Conservation (phyloP, 2,888 invertebrate genomes). For the Tuberolachnus salignus region DNA sequence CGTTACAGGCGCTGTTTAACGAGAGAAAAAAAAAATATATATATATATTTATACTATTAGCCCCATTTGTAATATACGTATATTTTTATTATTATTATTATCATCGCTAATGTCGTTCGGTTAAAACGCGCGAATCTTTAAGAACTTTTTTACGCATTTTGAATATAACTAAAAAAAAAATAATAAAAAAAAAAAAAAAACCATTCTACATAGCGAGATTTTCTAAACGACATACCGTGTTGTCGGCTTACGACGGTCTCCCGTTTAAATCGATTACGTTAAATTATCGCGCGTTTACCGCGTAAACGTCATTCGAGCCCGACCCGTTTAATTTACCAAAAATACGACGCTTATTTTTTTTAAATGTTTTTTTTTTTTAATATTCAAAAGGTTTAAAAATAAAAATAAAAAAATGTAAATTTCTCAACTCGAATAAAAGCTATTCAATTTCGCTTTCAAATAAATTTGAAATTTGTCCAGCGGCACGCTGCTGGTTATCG, state of each 20-base stretch:
- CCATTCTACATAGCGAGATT: conserved; percentile 22
- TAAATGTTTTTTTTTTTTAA: no score
- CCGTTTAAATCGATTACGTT: background rate
- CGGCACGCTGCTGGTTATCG: no score
- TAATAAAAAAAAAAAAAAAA: no score
- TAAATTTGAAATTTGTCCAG: no score
- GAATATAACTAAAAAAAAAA: no score
- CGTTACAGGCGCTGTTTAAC: conserved; percentile 31
- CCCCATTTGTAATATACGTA: background rate
- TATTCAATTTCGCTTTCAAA: no score
- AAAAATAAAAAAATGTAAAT: no score
- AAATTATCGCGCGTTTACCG: background rate
- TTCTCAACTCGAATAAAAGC: no score
- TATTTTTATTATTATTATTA: conserved; percentile 2
- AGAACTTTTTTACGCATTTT: background rate
- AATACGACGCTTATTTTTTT: no score
- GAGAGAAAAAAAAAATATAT: conserved; percentile 6
- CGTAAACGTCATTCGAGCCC: no score
- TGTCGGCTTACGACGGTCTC: background rate
- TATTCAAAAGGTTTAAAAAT: no score
- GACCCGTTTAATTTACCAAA: no score
- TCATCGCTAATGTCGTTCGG: conserved; percentile 42
- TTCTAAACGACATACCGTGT: background rate
- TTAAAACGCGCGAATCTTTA: conserved; percentile 20
- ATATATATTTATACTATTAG: conserved; percentile 49